Evolutionary conservation across 2,888 invertebrate genomes (phyloP).

Genomic region (Drepana falcataria): DNA sequence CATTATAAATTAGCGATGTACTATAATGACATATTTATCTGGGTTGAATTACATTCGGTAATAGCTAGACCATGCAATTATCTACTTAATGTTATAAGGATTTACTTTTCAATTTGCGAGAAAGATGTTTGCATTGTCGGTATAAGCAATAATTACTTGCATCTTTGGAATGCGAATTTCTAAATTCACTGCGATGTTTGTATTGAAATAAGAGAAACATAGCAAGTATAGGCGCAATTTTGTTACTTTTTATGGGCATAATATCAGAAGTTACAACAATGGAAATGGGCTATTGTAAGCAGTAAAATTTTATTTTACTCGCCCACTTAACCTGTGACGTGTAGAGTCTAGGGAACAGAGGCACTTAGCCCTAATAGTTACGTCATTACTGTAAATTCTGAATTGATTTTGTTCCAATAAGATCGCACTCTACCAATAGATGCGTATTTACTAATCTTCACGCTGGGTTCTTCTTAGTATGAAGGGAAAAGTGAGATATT

Average conservation of each 20-base stretch:
- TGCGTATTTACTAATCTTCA: not conserved
- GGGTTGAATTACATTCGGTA: too few relatives aligned
- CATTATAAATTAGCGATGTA: too few relatives aligned
- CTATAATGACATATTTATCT: too few relatives aligned
- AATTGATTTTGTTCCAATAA: slow-evolving; percentile 44
- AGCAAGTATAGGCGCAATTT: not conserved
- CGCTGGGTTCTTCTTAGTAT: too few relatives aligned
- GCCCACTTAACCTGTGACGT: slow-evolving; percentile 57
- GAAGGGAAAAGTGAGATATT: too few relatives aligned
- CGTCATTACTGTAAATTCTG: slow-evolving; percentile 55
- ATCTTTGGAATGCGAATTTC: too few relatives aligned
- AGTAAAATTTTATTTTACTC: slow-evolving; percentile 62
- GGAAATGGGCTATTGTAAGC: slow-evolving; percentile 16
- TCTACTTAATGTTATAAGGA: too few relatives aligned
- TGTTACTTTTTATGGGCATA: slow-evolving; percentile 2
- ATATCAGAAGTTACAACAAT: slow-evolving; percentile 30
- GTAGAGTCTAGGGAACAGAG: slow-evolving; percentile 34
- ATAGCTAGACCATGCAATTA: too few relatives aligned
- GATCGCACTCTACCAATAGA: slow-evolving; percentile 8
- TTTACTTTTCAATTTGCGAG: too few relatives aligned
- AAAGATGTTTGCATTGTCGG: too few relatives aligned
- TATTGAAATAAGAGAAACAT: not conserved
- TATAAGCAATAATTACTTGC: too few relatives aligned
- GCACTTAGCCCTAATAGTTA: slow-evolving; percentile 55
- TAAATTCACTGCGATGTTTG: not conserved